Evolutionary conservation across 1,140 invertebrate species (phyloP).

Genomic region (Trichonephila clavipes): DNA sequence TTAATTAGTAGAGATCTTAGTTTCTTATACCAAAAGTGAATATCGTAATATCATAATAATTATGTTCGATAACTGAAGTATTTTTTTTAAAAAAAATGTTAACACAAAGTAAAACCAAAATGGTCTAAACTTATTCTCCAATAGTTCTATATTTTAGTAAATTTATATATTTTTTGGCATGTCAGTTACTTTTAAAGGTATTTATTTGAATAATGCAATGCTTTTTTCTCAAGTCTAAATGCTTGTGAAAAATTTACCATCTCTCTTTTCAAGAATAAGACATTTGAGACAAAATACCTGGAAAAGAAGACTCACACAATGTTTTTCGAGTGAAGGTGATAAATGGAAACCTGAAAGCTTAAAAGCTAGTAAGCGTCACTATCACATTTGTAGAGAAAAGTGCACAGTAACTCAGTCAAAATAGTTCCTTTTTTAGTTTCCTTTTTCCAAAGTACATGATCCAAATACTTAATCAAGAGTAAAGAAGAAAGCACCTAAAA

Average conservation of each 20-base stretch:
- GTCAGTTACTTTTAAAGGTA: no score
- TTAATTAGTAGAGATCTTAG: no score
- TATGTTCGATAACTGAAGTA: no score
- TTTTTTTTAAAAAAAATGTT: no score
- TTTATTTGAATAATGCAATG: neutral
- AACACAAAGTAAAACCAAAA: no score
- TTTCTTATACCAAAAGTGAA: no score
- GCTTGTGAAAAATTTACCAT: neutral
- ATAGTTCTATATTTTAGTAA: neutral
- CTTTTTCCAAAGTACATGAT: neutral
- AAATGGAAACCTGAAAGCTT: neutral
- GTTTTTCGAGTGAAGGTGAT: neutral
- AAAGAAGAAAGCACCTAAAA: neutral
- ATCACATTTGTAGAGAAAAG: neutral
- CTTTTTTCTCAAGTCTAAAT: neutral
- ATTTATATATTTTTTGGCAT: neutral
- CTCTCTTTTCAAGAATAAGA: no score
- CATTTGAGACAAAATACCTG: neutral
- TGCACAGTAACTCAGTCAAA: neutral
- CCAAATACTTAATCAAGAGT: neutral
- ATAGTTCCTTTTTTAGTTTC: neutral
- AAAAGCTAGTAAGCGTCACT: neutral
- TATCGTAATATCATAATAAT: no score
- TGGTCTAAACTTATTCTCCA: no score
- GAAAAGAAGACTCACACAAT: neutral